Percentiles rank a stretch among this genome's conserved stretches.
These are phyloP conservation scores for Neodontobutis hainanensis DNA, from an alignment of 2,113 vertebrate species.

Conservation along the genomic window DNA sequence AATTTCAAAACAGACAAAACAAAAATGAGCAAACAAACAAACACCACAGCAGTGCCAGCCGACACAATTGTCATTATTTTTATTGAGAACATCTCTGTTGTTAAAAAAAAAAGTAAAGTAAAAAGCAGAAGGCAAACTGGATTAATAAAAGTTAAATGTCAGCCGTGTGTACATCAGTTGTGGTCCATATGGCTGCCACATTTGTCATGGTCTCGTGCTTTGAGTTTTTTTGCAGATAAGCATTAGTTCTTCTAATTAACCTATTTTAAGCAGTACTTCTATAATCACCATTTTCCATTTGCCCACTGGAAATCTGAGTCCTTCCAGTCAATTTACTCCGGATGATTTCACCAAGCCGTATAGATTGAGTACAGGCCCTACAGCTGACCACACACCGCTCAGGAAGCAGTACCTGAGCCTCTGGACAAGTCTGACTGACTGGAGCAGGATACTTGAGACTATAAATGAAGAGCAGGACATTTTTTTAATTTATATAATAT, in stretches of 20 bases:
- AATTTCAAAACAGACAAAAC: too few relatives aligned
- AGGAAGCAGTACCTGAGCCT: conserved; percentile 5
- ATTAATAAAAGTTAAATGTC: background rate
- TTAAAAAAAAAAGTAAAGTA: too few relatives aligned
- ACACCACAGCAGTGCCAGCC: too few relatives aligned
- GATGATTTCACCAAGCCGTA: background rate
- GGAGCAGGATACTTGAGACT: conserved; percentile 31
- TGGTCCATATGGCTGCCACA: conserved; percentile 10
- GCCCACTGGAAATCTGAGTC: background rate
- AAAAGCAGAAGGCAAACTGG: too few relatives aligned
- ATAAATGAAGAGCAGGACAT: conserved; percentile 7
- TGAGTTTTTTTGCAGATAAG: background rate
- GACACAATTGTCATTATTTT: too few relatives aligned
- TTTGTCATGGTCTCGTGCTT: conserved; percentile 3
- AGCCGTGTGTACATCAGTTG: background rate
- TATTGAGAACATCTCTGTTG: too few relatives aligned
- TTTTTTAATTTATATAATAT: background rate
- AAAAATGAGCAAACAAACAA: too few relatives aligned
- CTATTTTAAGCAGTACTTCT: background rate
- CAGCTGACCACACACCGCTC: conserved; percentile 4
- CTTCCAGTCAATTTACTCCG: background rate
- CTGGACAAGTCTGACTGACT: conserved; percentile 25
- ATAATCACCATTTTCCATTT: background rate
- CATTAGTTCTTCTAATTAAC: background rate
- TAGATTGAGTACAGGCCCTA: background rate